phyloP scores from a whole-genome alignment of 2,113 vertebrate genomes.

The Sclerurus mexicanus region DNA sequence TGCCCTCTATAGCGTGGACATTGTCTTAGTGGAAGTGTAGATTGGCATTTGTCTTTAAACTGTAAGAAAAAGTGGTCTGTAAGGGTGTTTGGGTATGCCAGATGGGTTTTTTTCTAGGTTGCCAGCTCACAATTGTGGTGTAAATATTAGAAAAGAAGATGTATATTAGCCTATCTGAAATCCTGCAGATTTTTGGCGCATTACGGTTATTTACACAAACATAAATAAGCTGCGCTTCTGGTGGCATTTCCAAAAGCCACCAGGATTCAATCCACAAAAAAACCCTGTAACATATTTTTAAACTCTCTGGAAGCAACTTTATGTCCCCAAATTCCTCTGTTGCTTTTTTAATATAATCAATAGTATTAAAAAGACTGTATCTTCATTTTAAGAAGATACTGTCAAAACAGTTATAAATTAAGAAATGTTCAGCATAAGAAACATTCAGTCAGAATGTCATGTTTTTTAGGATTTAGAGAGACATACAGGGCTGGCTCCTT shows the following conservation, averaged over 20 bases:
- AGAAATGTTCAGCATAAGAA: background rate
- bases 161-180: background rate
- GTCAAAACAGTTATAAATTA: background rate
- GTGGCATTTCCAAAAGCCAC: background rate
- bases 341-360: background rate
- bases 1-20: background rate
- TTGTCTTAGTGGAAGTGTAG: background rate
- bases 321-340: background rate
- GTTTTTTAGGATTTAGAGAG: background rate
- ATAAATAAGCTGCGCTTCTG: background rate
- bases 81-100: background rate
- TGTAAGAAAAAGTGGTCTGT: background rate
- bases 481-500: background rate
- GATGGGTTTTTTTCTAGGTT: background rate
- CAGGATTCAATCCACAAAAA: background rate
- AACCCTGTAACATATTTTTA: background rate
- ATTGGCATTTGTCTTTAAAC: background rate
- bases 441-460: background rate
- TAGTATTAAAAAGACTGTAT: background rate
- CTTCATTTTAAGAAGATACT: background rate
- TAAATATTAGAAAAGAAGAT: background rate
- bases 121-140: accelerated
- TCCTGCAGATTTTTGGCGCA: background rate
- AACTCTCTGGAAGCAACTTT: background rate
- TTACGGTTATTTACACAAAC: background rate